A percentile compares a stretch with the other conserved stretches of the same genome.
phyloP scores from a whole-genome alignment of 2,797 vertebrate species.

The Brachymystax lenok region DNA sequence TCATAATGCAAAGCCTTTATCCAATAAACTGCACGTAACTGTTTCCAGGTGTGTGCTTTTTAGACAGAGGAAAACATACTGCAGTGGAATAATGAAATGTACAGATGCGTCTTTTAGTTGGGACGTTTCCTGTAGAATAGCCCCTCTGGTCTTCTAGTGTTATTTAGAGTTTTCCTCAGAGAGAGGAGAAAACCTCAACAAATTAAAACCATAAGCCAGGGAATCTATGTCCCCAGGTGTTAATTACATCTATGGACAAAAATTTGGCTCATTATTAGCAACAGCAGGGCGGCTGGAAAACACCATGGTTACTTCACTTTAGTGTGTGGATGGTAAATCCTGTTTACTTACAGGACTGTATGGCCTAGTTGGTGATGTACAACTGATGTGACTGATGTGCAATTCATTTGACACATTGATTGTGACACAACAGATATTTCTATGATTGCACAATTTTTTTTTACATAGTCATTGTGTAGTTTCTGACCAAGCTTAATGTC shows the following conservation, averaged over 20 bases:
- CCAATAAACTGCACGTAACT: background rate
- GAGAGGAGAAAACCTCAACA: constrained; percentile 22
- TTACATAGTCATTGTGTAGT: background rate
- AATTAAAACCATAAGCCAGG: constrained; percentile 25
- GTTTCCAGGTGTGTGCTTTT: background rate
- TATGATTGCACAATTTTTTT: background rate
- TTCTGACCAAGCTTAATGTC: background rate
- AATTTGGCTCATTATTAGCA: constrained; percentile 43
- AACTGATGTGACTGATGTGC: too few species aligned
- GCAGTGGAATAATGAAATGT: constrained; percentile 37
- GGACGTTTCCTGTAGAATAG: constrained; percentile 35
- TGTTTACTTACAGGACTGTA: constrained; percentile 1
- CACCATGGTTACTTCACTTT: background rate
- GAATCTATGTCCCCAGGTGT: constrained; percentile 36
- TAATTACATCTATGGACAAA: constrained; percentile 41
- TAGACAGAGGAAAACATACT: background rate
- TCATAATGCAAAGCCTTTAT: background rate
- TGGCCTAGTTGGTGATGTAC: too few species aligned
- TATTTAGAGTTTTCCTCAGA: constrained; percentile 27
- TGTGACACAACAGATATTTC: background rate
- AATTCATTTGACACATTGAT: too few species aligned
- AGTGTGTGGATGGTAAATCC: background rate
- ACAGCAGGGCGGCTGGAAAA: constrained; percentile 40
- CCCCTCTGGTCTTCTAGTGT: constrained; percentile 22
- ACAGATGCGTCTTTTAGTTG: constrained; percentile 27